Percentiles rank a stretch among this genome's conserved stretches.
phyloP scores from a whole-genome alignment of 1,140 invertebrate species.

The Xylocopa sonorina region DNA sequence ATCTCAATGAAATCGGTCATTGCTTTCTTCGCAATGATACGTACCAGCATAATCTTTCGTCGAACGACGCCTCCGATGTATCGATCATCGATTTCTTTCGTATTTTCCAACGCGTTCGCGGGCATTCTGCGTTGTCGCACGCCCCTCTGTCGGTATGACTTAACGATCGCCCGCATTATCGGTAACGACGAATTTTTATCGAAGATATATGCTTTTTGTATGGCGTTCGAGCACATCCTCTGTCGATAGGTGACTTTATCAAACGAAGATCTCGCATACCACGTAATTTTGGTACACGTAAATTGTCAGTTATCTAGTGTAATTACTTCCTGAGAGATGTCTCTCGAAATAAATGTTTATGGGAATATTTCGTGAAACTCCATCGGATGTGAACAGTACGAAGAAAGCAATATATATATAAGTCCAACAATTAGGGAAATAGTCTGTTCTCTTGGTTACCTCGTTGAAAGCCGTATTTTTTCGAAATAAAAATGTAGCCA shows the following conservation, averaged over 20 bases:
- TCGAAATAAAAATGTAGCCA: too few species aligned
- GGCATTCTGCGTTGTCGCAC: not conserved
- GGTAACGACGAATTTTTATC: constrained; percentile 8
- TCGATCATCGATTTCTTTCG: constrained; percentile 13
- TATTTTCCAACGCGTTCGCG: not conserved
- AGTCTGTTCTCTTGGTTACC: too few species aligned
- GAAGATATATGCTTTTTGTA: not conserved
- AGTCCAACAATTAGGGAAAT: too few species aligned
- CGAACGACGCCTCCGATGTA: not conserved
- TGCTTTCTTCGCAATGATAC: not conserved
- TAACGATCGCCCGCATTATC: not conserved
- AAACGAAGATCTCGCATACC: too few species aligned
- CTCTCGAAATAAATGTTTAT: fast-evolving
- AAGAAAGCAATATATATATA: too few species aligned
- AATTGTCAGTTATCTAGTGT: not conserved
- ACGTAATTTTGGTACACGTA: not conserved
- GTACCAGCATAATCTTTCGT: not conserved
- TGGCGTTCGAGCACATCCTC: not conserved
- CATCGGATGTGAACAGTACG: not conserved
- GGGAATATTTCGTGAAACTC: not conserved
- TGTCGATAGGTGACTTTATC: not conserved
- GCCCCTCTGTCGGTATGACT: not conserved
- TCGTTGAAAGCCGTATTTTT: too few species aligned
- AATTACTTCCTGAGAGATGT: not conserved
- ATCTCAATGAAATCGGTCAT: not conserved